phyloP scores from a whole-genome alignment of 2,888 invertebrate genomes.

The Tiliacea citrago region DNA sequence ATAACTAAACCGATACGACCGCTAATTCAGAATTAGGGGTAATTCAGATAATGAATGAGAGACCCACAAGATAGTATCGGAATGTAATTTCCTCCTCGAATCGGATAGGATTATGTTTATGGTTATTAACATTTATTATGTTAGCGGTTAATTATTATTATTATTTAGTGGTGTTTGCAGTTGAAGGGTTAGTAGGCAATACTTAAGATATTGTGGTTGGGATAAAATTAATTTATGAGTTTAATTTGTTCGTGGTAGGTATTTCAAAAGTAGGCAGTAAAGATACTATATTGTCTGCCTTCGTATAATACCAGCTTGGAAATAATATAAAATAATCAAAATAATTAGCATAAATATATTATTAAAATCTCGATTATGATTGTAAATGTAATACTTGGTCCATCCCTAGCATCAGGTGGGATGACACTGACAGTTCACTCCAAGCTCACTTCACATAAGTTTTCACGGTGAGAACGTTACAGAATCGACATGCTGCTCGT shows the following conservation, averaged over 20 bases:
- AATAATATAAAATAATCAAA: too few species aligned
- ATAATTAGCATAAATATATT: too few species aligned
- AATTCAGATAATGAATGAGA: constrained; percentile 78
- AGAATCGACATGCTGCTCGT: too few species aligned
- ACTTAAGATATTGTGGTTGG: background rate
- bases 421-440: too few species aligned
- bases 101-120: constrained; percentile 60
- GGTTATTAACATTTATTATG: constrained; percentile 64
- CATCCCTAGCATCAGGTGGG: too few species aligned
- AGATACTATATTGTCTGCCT: too few species aligned
- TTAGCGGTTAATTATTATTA: constrained; percentile 47
- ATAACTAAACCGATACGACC: constrained; percentile 72
- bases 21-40: constrained; percentile 71
- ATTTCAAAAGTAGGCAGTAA: background rate
- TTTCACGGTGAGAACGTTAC: too few species aligned
- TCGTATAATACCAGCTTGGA: too few species aligned
- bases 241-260: background rate
- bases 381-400: too few species aligned
- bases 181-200: constrained; percentile 37
- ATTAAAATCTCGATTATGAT: too few species aligned
- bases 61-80: constrained; percentile 74
- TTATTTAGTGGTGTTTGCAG: constrained; percentile 37
- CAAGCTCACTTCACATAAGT: too few species aligned
- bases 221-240: background rate
- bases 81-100: constrained; percentile 74